phyloP scores from a whole-genome alignment of 1,140 invertebrate species.

The Euura saliciscinereae region DNA sequence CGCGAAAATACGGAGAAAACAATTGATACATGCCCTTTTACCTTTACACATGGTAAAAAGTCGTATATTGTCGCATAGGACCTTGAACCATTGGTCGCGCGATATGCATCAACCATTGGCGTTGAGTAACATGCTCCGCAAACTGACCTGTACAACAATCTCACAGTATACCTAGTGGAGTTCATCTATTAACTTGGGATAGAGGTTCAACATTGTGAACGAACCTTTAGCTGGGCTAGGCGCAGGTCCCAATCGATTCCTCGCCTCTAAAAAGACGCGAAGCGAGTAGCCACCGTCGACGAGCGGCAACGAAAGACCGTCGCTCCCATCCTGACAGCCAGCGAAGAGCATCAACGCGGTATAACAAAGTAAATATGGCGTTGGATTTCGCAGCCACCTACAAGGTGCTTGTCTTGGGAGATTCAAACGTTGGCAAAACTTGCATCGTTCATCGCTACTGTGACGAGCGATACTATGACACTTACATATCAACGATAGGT shows the following conservation, averaged over 20 bases:
- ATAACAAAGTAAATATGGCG: constrained; percentile 66
- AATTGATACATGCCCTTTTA: too few relatives aligned
- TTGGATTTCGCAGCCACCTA: constrained; percentile 83
- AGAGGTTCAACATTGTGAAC: not conserved
- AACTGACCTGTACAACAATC: too few relatives aligned
- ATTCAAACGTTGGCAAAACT: constrained; percentile 92
- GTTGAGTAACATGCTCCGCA: too few relatives aligned
- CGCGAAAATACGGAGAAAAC: too few relatives aligned
- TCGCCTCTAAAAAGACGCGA: constrained; percentile 27
- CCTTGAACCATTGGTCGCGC: too few relatives aligned
- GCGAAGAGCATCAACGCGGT: not conserved
- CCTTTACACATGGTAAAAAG: too few relatives aligned
- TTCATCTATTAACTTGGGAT: not conserved
- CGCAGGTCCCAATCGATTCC: constrained; percentile 51
- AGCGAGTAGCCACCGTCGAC: constrained; percentile 18
- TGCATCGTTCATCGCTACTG: constrained; percentile 91
- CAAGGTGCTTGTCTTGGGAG: constrained; percentile 86
- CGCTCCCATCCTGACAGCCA: not conserved
- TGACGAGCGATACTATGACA: constrained; percentile 88
- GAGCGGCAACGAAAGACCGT: constrained; percentile 7
- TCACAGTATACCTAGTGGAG: not conserved
- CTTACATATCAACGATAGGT: constrained; percentile 92
- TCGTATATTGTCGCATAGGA: too few relatives aligned
- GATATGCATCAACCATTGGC: too few relatives aligned
- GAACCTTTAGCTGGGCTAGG: constrained; percentile 11